Evolutionary conservation across 2,797 vertebrate genomes (phyloP), one percentile per base, ranked within the genome.

Genomic region (Natrix natrix): DNA sequence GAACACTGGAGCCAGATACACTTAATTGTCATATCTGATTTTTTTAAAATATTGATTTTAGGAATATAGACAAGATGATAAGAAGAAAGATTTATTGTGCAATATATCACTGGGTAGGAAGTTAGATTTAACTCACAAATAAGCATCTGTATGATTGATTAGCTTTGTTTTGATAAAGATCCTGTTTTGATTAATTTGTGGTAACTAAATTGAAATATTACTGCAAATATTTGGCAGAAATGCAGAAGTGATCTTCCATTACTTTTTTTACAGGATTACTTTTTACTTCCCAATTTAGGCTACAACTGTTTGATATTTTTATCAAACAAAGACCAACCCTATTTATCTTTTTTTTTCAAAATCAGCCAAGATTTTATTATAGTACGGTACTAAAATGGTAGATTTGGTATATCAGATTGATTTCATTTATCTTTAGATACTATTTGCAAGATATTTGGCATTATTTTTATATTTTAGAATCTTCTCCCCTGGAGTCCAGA

Each of bases 401-500:
- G 28, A 88, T 86, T 3, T 4, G 43, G 43, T 43, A 61, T 94
- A 90, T 78, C 55, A 91, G 91, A 66, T 63, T 28, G 32, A 22
- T 32, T 52, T 88, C 37, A 94, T 14, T 28, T 48, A 61, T 93
- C 93, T 48, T 92, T 32, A 4, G 93, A 92, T 37, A 90, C 92
- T 52, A 90, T 32, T 94, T 94, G 86, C 32, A 93, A 69, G 7
- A 1, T 24, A n/a, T 4, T 14, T 91, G 91, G 5, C 26, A 10
- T 57, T 94, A 5, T 86, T 97, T 96, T 32, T 94, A 3, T 37
- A 11, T 94, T 97, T 96, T 94, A 92, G 95, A 95, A 94, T 28
- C 94, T 95, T 96, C 93, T 97, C 95, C 56, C 0, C 1, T 91
- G 93, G 95, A 94, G 94, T 74, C 86, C 96, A 95, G 87, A 95